Percentiles rank a stretch among this genome's conserved stretches.
Evolutionary conservation across 2,113 vertebrate species (phyloP).

Genomic region (Dolichotis patagonum): DNA sequence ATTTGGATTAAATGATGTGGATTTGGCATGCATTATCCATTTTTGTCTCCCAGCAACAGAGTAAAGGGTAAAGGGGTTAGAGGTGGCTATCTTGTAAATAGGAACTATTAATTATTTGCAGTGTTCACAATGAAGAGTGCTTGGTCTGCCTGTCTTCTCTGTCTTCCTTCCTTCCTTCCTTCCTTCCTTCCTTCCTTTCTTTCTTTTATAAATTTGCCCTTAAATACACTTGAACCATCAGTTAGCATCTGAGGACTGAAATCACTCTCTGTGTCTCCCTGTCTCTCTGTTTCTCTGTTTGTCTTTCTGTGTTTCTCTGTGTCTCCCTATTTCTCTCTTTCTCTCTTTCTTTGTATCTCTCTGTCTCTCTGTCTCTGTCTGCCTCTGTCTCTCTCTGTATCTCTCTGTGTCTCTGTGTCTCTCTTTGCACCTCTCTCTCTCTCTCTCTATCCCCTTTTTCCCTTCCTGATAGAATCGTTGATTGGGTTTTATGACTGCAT

Average conservation of each 20-base stretch:
- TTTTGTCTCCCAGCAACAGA: background rate
- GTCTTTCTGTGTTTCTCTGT: too few species aligned
- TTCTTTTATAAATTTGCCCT: background rate
- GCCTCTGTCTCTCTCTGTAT: background rate
- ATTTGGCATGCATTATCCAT: background rate
- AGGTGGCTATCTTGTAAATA: slow-evolving; percentile 1
- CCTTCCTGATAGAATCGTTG: background rate
- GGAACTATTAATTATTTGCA: slow-evolving; percentile 20
- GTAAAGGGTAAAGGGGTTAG: slow-evolving; percentile 12
- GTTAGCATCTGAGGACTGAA: background rate
- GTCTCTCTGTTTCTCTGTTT: too few species aligned
- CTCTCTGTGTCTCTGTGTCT: background rate
- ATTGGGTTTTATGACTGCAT: background rate
- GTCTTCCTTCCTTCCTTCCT: background rate
- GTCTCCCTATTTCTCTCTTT: too few species aligned
- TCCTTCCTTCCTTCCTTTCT: background rate
- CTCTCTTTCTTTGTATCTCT: accelerated
- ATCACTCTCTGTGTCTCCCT: background rate
- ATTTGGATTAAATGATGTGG: background rate
- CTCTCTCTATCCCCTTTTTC: background rate
- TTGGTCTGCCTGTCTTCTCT: background rate
- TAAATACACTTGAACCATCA: background rate
- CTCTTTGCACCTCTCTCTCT: background rate
- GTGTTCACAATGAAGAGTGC: background rate
- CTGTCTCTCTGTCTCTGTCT: background rate